phyloP scores from a whole-genome alignment of 2,113 vertebrate genomes.

The Lipotes vexillifer region DNA sequence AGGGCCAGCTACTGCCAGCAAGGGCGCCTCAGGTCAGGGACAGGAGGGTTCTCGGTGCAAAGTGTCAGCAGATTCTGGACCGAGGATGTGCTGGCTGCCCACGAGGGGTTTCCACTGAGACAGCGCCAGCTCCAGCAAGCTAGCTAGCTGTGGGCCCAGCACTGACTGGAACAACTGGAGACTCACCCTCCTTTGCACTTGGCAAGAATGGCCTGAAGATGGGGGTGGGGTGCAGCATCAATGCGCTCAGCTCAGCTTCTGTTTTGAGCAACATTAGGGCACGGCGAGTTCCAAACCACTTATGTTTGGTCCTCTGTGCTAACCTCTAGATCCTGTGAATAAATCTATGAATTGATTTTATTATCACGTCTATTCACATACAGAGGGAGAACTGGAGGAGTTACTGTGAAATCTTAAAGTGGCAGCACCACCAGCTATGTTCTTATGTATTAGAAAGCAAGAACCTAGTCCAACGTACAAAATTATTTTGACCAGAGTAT shows the following conservation, averaged over 20 bases:
- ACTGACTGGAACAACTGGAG: not conserved
- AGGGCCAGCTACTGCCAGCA: not conserved
- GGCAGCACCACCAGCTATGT: not conserved
- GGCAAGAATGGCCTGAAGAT: not conserved
- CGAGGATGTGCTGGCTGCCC: not conserved
- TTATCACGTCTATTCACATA: not conserved
- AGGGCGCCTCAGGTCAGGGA: not conserved
- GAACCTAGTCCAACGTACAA: not conserved
- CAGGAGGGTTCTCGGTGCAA: not conserved
- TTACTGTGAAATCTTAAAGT: not conserved
- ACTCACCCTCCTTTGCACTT: not conserved
- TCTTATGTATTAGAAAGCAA: not conserved
- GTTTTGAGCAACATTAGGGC: not conserved
- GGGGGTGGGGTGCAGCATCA: not conserved
- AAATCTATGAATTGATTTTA: not conserved
- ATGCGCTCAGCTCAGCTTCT: not conserved
- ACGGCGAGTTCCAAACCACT: not conserved
- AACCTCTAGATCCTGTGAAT: not conserved
- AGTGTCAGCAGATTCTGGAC: not conserved
- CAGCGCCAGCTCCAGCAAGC: not conserved
- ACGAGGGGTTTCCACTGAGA: rapidly evolving
- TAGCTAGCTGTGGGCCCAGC: not conserved
- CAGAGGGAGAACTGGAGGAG: not conserved
- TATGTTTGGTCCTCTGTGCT: not conserved
- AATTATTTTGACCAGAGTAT: constrained; percentile 1